These are phyloP conservation scores for Oncorhynchus masou DNA, from an alignment of 2,113 vertebrate species.

Conservation along the genomic window DNA sequence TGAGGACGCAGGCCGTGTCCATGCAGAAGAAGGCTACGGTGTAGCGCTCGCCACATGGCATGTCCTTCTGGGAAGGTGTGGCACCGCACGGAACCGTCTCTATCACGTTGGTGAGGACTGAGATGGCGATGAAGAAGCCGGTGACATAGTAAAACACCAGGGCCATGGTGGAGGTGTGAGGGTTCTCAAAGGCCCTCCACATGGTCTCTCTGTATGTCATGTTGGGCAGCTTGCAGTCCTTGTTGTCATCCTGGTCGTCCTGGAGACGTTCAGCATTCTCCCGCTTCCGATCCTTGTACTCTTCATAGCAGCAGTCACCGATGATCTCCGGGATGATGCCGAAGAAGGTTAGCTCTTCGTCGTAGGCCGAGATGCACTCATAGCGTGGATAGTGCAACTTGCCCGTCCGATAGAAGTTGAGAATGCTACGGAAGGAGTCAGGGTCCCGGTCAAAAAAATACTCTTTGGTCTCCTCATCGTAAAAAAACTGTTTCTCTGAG, in stretches of 20 bases:
- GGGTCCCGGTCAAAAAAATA: conserved; percentile 98
- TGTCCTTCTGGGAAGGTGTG: conserved; percentile 86
- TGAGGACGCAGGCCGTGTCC: conserved; percentile 98
- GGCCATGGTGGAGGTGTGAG: conserved; percentile 97
- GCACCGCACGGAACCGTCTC: conserved; percentile 93
- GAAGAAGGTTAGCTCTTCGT: conserved; percentile 94
- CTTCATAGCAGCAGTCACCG: conserved; percentile 97
- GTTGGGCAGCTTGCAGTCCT: conserved; percentile 85
- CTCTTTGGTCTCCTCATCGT: conserved; percentile 95
- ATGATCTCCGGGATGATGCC: conserved; percentile 97
- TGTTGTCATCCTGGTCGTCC: conserved; percentile 94
- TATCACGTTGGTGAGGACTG: conserved; percentile 95
- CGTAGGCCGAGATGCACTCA: conserved; percentile 95
- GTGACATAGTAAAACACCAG: conserved; percentile 99
- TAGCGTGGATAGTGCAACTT: conserved; percentile 96
- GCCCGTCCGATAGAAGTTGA: conserved; percentile 98
- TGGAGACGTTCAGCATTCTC: conserved; percentile 91
- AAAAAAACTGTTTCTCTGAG: conserved; percentile 98
- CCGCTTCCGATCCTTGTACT: conserved; percentile 95
- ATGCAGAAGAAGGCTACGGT: conserved; percentile 95
- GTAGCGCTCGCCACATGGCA: conserved; percentile 92
- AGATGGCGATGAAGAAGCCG: conserved; percentile 97
- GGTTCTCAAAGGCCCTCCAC: conserved; percentile 98
- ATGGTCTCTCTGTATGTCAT: conserved; percentile 93
- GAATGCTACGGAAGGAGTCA: conserved; percentile 91